Conservation (phyloP, 2,797 vertebrate genomes). For the Stomatorhinus walkeri region DNA sequence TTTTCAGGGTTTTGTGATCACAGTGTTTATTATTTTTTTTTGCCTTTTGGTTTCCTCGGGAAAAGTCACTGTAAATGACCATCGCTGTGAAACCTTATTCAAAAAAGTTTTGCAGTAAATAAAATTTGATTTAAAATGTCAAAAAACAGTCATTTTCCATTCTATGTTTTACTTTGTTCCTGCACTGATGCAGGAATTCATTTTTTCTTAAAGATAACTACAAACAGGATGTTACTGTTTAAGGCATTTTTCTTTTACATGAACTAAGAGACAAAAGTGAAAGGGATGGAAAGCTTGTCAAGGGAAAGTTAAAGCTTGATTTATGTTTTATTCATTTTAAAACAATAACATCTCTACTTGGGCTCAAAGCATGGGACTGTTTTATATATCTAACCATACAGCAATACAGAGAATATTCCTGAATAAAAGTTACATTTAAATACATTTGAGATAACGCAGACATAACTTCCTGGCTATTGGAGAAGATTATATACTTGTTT, state of each 20-base stretch:
- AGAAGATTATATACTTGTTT: not conserved
- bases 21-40: not conserved
- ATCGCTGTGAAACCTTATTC: not conserved
- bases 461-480: not conserved
- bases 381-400: not conserved
- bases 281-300: not conserved
- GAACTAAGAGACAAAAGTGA: not conserved
- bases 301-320: not conserved
- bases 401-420: not conserved
- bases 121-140: not conserved
- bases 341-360: not conserved
- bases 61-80: not conserved
- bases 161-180: not conserved
- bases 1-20: not conserved
- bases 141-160: not conserved
- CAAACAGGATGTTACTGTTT: not conserved
- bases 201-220: not conserved
- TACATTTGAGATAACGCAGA: not conserved
- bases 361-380: not conserved
- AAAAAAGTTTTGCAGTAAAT: not conserved
- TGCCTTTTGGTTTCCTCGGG: not conserved
- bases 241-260: not conserved
- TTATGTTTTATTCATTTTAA: not conserved
- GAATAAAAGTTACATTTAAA: not conserved
- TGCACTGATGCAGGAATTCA: not conserved